A percentile compares a stretch with the other conserved stretches of the same genome.
Evolutionary conservation across 1,140 invertebrate species (phyloP).

Genomic region (Neotoxoptera formosana): DNA sequence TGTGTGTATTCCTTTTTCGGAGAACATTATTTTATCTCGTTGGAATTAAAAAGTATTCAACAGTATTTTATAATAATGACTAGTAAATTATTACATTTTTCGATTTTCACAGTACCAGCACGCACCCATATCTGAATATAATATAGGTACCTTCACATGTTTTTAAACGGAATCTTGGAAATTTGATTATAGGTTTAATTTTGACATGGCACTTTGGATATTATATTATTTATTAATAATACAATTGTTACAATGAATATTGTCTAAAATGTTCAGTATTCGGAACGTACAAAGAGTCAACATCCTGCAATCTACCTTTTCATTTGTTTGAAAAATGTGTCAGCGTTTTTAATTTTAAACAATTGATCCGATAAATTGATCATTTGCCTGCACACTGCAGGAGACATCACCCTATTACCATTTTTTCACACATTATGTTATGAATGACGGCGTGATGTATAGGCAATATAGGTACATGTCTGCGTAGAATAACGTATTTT

Average conservation of each 20-base stretch:
- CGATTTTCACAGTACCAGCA: neutral
- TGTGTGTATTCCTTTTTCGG: neutral
- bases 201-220: neutral
- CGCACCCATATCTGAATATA: too few species aligned
- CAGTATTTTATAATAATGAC: neutral
- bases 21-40: neutral
- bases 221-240: neutral
- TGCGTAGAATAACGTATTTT: neutral
- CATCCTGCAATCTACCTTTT: neutral
- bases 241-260: neutral
- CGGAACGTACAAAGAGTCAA: neutral
- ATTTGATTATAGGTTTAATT: neutral
- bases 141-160: neutral
- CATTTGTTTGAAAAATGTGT: neutral
- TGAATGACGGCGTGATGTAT: constrained; percentile 11
- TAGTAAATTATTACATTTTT: neutral
- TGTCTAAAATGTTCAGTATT: neutral
- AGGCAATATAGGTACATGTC: neutral
- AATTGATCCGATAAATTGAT: neutral
- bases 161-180: neutral
- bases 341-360: neutral
- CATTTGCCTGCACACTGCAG: neutral
- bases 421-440: neutral
- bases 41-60: neutral
- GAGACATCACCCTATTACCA: neutral